Conservation (phyloP, 2,888 invertebrate genomes). For the Tiliacea citrago region DNA sequence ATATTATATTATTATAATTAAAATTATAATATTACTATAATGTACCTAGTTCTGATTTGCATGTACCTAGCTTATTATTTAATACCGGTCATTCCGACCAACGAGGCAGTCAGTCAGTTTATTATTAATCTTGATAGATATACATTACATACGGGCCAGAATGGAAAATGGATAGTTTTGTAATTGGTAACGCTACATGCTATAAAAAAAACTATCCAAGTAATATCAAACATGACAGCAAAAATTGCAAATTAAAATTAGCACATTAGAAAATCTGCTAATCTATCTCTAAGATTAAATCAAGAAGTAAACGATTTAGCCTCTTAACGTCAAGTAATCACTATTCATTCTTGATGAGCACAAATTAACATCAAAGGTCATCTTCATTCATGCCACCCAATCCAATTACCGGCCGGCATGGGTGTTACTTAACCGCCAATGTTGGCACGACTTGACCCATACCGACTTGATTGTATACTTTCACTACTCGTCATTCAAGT, state of each 20-base stretch:
- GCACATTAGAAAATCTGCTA: neutral
- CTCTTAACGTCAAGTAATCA: slow-evolving; percentile 43
- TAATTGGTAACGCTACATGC: no score
- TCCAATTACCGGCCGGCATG: slow-evolving; percentile 35
- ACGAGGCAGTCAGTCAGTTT: no score
- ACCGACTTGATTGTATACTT: slow-evolving; percentile 29
- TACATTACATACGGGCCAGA: no score
- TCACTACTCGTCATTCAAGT: slow-evolving; percentile 44
- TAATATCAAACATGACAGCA: neutral
- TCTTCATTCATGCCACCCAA: slow-evolving; percentile 42
- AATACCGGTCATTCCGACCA: no score
- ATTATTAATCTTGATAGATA: no score
- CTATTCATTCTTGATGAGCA: neutral
- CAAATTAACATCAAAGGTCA: slow-evolving; percentile 40
- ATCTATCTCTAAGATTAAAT: slow-evolving; percentile 2
- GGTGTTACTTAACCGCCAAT: slow-evolving; percentile 38
- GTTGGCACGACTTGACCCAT: slow-evolving; percentile 39
- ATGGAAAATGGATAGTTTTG: no score
- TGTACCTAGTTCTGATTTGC: no score
- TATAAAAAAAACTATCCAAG: no score
- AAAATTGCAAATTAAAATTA: neutral
- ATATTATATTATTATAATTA: no score
- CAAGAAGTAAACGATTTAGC: slow-evolving; percentile 17
- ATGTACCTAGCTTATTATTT: no score
- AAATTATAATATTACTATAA: no score